Evolutionary conservation across 2,797 vertebrate genomes (phyloP).

Genomic region (Kryptolebias ocellatus): DNA sequence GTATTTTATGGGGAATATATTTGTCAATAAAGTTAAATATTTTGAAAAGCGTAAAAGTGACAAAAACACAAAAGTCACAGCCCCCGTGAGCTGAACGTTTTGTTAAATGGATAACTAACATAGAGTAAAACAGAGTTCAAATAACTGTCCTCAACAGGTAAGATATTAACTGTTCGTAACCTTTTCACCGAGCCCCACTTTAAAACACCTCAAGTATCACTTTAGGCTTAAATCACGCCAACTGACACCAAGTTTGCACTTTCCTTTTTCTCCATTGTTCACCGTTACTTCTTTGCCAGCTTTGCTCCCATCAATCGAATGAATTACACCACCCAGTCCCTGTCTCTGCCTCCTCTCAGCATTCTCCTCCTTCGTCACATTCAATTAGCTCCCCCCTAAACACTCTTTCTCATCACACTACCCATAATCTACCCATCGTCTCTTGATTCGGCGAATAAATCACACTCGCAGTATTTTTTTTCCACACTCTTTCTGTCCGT

Average conservation of each 20-base stretch:
- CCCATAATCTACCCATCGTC: constrained; percentile 78
- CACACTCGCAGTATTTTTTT: constrained; percentile 68
- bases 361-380: constrained; percentile 75
- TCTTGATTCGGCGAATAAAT: constrained; percentile 77
- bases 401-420: constrained; percentile 77
- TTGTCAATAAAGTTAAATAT: too few relatives aligned
- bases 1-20: too few relatives aligned
- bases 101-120: too few relatives aligned
- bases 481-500: constrained; percentile 51
- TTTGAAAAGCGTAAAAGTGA: too few relatives aligned
- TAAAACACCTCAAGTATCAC: not conserved
- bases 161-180: too few relatives aligned
- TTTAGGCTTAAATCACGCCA: not conserved
- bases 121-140: too few relatives aligned
- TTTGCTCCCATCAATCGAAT: constrained; percentile 41
- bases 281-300: constrained; percentile 30
- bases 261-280: constrained; percentile 9
- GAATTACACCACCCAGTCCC: constrained; percentile 52
- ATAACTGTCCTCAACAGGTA: too few relatives aligned
- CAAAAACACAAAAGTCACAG: too few relatives aligned
- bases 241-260: not conserved
- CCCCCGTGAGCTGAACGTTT: too few relatives aligned
- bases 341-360: constrained; percentile 56
- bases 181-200: not conserved
- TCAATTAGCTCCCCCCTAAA: constrained; percentile 77